Percentiles rank a stretch among this genome's conserved stretches.
Evolutionary conservation across 2,888 invertebrate genomes (phyloP).

Genomic region (Calliscelio sp.): DNA sequence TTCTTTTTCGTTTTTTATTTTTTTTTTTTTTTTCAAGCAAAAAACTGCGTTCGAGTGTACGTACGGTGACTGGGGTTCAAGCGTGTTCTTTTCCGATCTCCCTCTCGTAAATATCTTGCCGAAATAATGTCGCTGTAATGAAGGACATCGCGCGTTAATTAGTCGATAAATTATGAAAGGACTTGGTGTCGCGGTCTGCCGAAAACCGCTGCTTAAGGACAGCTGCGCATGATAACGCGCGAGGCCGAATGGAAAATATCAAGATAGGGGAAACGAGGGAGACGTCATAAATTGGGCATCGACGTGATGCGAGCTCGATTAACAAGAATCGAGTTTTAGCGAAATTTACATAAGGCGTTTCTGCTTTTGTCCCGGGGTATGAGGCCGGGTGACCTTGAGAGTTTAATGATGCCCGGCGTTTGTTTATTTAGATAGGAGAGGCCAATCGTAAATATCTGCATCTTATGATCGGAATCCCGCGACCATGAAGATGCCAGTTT

Average conservation of each 20-base stretch:
- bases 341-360: constrained; percentile 69
- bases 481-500: constrained; percentile 16
- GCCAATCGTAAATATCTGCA: constrained; percentile 57
- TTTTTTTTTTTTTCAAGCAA: no score
- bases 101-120: constrained; percentile 85
- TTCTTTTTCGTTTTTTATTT: no score
- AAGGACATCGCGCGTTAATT: constrained; percentile 86
- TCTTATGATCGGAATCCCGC: constrained; percentile 61
- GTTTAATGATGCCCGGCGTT: constrained; percentile 51
- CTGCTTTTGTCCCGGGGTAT: constrained; percentile 42
- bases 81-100: no score
- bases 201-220: constrained; percentile 77
- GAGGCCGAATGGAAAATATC: constrained; percentile 52
- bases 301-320: constrained; percentile 69
- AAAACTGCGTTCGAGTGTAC: no score
- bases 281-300: constrained; percentile 69
- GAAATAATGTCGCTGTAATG: constrained; percentile 85
- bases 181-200: no score
- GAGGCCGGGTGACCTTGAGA: constrained; percentile 59
- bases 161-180: constrained; percentile 85
- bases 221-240: constrained; percentile 54
- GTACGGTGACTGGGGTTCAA: no score
- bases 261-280: constrained; percentile 53
- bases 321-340: constrained; percentile 73
- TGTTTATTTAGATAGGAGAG: constrained; percentile 63